phyloP scores from a whole-genome alignment of 1,140 invertebrate genomes.

The Phocides pigmalion region DNA sequence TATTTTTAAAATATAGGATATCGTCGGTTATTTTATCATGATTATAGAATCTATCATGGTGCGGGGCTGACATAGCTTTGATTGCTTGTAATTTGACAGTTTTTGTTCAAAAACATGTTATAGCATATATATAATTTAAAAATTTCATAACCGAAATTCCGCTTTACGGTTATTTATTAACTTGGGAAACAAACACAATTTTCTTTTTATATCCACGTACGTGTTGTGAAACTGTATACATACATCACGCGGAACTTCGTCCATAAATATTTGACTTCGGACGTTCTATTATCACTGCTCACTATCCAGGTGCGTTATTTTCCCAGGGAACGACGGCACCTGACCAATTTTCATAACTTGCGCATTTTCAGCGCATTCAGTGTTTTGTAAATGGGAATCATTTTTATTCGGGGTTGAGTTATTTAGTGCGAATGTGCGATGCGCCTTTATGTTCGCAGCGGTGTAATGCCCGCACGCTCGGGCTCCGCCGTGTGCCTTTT shows the following conservation, averaged over 20 bases:
- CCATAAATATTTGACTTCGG: constrained; percentile 27
- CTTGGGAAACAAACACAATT: too few relatives aligned
- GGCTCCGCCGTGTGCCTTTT: neutral
- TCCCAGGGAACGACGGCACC: neutral
- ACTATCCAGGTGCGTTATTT: constrained; percentile 25
- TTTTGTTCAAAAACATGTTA: too few relatives aligned
- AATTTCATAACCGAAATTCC: too few relatives aligned
- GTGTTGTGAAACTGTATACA: neutral
- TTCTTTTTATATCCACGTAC: neutral
- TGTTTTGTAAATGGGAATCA: constrained; percentile 21
- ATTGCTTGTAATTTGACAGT: too few relatives aligned
- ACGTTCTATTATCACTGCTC: constrained; percentile 16
- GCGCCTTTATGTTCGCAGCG: constrained; percentile 12
- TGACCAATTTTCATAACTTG: constrained; percentile 29
- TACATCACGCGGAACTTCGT: constrained; percentile 17
- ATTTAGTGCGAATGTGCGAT: constrained; percentile 20
- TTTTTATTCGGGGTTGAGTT: constrained; percentile 22
- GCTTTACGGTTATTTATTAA: too few relatives aligned
- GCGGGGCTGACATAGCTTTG: too few relatives aligned
- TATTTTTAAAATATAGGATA: too few relatives aligned
- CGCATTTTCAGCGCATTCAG: constrained; percentile 22
- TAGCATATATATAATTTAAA: too few relatives aligned
- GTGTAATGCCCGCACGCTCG: neutral
- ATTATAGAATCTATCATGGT: too few relatives aligned
- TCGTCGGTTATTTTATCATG: too few relatives aligned